Base-by-base conservation (phyloP, 1,140 invertebrate genomes). In the Apis cerana region DNA sequence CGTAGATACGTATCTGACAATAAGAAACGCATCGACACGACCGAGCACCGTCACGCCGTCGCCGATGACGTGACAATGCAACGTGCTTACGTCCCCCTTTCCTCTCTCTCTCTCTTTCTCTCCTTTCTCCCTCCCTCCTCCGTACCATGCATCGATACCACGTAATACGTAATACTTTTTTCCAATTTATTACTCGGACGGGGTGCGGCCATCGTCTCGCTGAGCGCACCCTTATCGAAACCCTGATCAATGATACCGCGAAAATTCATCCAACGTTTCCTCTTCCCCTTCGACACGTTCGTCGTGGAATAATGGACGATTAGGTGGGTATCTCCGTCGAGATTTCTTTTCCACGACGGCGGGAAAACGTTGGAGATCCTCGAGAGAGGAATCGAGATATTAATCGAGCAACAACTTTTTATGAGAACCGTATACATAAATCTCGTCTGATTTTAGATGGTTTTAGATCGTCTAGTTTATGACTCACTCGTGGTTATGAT, bases 1-100 rank as follows among this genome's bases (percentile, higher is more conserved):
- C 90, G 92, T 92, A 91, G 92, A 92, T 93, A 90, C 88, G 85
- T 74, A 90, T 92, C 86, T 89, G 84, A 90, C 90, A 91, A 93
- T 92, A 92, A 92, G 91, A 87, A 87, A 90, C 91, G 86, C 89
- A 89, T 90, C 90, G 89, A 89, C 86, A 82, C 89, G 86, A 89
- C 90, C 84, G 82, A 82, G 85, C 80, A 79, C 68, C 87, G 83
- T 77, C 82, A 89, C 87, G 72, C 72, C 72, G 61, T 23, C 61
- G 27, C 9, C 62, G 75, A 62, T 62, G 54, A 87, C 80, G 82
- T 82, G 89, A 90, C 87, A 80, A 90, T 89, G 86, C 82, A 76
- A 68, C 64, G 80, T 75, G 85, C 85, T 79, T 11, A n/a, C 89
- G 76, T n/a, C 80, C 85, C 33, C 33, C 33, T 43, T 43, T 43